phyloP scores from a whole-genome alignment of 2,888 invertebrate genomes.

The Ariolimax columbianus region DNA sequence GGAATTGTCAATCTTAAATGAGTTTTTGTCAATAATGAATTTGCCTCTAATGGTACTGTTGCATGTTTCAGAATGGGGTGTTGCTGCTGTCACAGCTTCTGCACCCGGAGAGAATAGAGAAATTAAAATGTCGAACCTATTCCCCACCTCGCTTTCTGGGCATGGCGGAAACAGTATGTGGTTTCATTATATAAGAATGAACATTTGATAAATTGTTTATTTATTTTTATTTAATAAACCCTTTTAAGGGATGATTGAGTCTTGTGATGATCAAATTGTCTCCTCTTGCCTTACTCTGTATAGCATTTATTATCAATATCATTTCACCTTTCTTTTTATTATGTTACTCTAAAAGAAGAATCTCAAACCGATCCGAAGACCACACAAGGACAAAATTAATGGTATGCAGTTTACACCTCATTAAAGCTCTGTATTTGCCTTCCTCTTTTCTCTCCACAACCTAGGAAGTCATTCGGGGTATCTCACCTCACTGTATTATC shows the following conservation, averaged over 20 bases:
- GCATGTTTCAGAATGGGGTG: slow-evolving; percentile 83
- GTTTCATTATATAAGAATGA: not conserved
- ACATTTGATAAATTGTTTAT: not conserved
- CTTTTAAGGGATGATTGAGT: not conserved
- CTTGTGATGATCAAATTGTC: no score
- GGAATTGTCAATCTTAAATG: not conserved
- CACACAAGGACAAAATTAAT: no score
- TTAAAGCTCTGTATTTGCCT: no score
- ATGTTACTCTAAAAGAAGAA: no score
- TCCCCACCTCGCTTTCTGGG: slow-evolving; percentile 78
- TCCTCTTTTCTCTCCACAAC: no score
- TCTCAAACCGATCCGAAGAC: no score
- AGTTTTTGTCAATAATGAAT: not conserved
- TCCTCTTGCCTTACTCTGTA: no score
- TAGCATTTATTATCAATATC: no score
- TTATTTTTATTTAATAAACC: not conserved
- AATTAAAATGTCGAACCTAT: slow-evolving; percentile 88
- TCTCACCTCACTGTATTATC: no score
- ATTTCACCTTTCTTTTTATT: no score
- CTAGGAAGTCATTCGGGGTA: no score
- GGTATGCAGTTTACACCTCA: no score
- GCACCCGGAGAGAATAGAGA: slow-evolving; percentile 88
- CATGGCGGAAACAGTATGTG: slow-evolving; percentile 74
- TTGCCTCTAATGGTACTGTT: not conserved
- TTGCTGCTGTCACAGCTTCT: slow-evolving; percentile 89